A percentile compares a stretch with the other conserved stretches of the same genome.
Conservation (phyloP, 2,113 vertebrate species). For the Eudyptes chrysolophus region DNA sequence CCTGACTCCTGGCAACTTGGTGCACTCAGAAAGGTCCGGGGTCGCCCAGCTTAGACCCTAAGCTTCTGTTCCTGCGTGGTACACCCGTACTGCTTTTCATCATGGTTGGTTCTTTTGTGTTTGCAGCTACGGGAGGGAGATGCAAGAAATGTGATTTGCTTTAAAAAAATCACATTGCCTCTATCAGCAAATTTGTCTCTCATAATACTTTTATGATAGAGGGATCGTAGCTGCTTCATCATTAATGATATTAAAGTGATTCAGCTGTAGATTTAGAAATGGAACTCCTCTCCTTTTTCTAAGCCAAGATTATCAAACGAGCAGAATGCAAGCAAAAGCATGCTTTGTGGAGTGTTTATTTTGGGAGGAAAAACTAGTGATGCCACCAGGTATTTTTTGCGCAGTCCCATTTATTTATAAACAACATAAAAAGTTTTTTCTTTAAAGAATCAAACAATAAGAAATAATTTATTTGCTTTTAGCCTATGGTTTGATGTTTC, state of each 20-base stretch:
- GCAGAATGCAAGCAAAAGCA: neutral
- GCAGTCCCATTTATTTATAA: conserved; percentile 16
- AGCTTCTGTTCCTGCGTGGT: neutral
- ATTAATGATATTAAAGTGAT: neutral
- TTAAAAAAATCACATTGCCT: neutral
- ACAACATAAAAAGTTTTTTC: neutral
- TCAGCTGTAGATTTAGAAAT: neutral
- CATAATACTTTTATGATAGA: neutral
- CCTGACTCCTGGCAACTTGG: neutral
- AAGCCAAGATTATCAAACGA: neutral
- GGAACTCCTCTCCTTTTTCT: neutral
- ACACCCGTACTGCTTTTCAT: neutral
- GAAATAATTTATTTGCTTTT: conserved; percentile 6
- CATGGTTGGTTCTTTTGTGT: neutral
- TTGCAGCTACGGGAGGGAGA: neutral
- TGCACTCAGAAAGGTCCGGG: neutral
- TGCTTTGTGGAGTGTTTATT: neutral
- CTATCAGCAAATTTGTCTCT: neutral
- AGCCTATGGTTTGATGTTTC: neutral
- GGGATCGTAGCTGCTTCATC: neutral
- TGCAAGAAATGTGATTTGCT: neutral
- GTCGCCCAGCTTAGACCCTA: neutral
- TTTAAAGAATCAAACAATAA: neutral
- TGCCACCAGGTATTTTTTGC: neutral
- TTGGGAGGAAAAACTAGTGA: neutral